Percentiles rank a stretch among this genome's conserved stretches.
Evolutionary conservation across 1,140 invertebrate genomes (phyloP).

Genomic region (Drosophila melanogaster): Release_6_plus_ISO1_MT NT_037436.4:6697001-6697500

Average conservation of each 20-base stretch:
- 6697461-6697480: constrained; percentile 45
- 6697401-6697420: constrained; percentile 9
- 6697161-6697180: constrained; percentile 70
- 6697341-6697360: constrained; percentile 75
- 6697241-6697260: constrained; percentile 41
- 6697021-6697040: too few species aligned
- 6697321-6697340: constrained; percentile 49
- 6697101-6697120: constrained; percentile 32
- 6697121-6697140: constrained; percentile 51
- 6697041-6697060: neutral
- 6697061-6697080: neutral
- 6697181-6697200: constrained; percentile 34
- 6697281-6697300: constrained; percentile 4
- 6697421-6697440: constrained; percentile 34
- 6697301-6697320: constrained; percentile 23
- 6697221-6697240: constrained; percentile 48
- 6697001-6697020: too few species aligned
- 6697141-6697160: constrained; percentile 21
- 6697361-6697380: constrained; percentile 70
- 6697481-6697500: constrained; percentile 50
- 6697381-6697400: constrained; percentile 63
- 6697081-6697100: constrained; percentile 15
- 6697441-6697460: constrained; percentile 34
- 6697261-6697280: neutral
- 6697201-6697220: constrained; percentile 20